phyloP scores from a whole-genome alignment of 2,888 invertebrate genomes.

The Drosophila testacea region DNA sequence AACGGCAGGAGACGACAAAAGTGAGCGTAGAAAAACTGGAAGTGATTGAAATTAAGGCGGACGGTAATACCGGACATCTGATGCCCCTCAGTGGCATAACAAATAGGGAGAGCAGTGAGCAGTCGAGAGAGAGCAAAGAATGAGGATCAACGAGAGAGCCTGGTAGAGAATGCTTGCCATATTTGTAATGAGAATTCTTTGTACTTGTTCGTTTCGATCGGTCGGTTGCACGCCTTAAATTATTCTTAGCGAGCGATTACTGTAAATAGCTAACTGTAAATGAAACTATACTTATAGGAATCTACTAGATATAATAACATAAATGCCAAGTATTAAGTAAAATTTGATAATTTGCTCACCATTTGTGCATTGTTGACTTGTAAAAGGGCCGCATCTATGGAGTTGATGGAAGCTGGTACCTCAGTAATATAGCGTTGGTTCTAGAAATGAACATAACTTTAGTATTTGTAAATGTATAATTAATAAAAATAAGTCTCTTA shows the following conservation, averaged over 20 bases:
- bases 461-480: slow-evolving; percentile 1
- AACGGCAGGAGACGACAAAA: slow-evolving; percentile 62
- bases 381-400: slow-evolving; percentile 40
- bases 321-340: slow-evolving; percentile 68
- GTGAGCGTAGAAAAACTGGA: slow-evolving; percentile 85
- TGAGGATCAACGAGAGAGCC: slow-evolving; percentile 7
- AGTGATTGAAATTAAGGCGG: slow-evolving; percentile 85
- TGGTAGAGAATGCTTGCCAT: slow-evolving; percentile 66
- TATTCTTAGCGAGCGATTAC: slow-evolving; percentile 71
- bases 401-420: slow-evolving; percentile 35
- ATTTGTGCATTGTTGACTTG: slow-evolving; percentile 41
- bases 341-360: slow-evolving; percentile 46
- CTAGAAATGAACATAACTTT: slow-evolving; percentile 30
- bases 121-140: slow-evolving; percentile 28
- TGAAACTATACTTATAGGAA: slow-evolving; percentile 49
- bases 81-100: slow-evolving; percentile 71
- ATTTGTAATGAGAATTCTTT: slow-evolving; percentile 70
- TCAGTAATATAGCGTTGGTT: slow-evolving; percentile 39
- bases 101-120: slow-evolving; percentile 21
- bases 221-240: slow-evolving; percentile 58
- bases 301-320: slow-evolving; percentile 45
- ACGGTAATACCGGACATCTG: slow-evolving; percentile 83
- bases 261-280: slow-evolving; percentile 73
- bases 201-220: slow-evolving; percentile 21
- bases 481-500: background rate